Evolutionary conservation across 2,113 vertebrate species (phyloP).

Genomic region (Malurus melanocephalus): DNA sequence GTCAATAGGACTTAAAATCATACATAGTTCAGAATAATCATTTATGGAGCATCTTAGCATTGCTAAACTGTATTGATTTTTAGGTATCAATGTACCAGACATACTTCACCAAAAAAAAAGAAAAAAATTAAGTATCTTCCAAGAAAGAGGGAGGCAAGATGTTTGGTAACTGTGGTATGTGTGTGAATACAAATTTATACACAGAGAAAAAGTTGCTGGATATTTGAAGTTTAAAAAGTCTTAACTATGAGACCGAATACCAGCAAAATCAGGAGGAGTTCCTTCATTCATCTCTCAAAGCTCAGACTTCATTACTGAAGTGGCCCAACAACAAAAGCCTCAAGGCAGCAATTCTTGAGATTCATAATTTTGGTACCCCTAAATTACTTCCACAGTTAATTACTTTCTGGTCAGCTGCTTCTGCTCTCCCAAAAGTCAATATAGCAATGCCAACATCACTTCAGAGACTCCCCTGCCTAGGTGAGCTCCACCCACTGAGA

Average conservation of each 20-base stretch:
- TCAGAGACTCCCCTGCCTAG: not conserved
- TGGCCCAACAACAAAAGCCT: not conserved
- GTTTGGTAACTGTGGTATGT: not conserved
- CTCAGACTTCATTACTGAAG: not conserved
- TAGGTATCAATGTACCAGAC: not conserved
- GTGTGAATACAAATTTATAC: not conserved
- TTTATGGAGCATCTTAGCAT: not conserved
- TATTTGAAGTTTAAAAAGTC: not conserved
- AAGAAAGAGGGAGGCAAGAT: not conserved
- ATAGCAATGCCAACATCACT: not conserved
- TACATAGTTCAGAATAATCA: not conserved
- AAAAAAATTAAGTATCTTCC: not conserved
- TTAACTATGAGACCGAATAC: not conserved
- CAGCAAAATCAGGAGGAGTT: not conserved
- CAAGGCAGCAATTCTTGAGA: not conserved
- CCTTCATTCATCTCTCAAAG: not conserved
- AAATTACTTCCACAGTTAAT: not conserved
- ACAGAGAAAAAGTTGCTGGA: not conserved
- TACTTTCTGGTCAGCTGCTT: not conserved
- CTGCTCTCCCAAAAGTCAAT: not conserved
- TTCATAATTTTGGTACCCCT: not conserved
- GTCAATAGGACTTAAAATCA: not conserved
- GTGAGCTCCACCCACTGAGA: not conserved
- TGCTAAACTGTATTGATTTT: not conserved
- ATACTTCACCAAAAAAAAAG: not conserved